phyloP scores from a whole-genome alignment of 2,797 vertebrate species.

The Vespertilio murinus region DNA sequence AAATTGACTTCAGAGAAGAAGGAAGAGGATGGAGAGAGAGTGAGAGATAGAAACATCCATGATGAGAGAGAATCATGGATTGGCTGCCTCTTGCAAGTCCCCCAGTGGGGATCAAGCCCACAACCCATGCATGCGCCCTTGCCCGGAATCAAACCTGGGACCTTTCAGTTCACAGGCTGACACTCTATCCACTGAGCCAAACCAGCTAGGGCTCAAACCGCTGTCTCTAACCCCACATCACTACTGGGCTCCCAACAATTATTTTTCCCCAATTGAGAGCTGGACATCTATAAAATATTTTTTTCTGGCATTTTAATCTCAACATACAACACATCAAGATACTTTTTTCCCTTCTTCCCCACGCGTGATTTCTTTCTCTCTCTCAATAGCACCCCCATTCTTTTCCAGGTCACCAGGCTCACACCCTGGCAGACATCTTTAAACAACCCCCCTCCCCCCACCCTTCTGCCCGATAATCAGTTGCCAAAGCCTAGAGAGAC shows the following conservation, averaged over 20 bases:
- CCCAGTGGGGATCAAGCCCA: too few relatives aligned
- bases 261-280: not conserved
- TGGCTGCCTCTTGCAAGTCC: too few relatives aligned
- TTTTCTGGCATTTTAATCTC: slow-evolving; percentile 2
- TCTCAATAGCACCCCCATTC: not conserved
- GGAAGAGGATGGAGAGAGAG: too few relatives aligned
- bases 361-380: not conserved
- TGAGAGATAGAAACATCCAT: too few relatives aligned
- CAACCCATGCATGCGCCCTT: too few relatives aligned
- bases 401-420: not conserved
- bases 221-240: not conserved
- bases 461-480: not conserved
- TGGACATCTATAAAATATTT: not conserved
- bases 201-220: not conserved
- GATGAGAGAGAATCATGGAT: too few relatives aligned
- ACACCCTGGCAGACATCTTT: not conserved
- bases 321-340: not conserved
- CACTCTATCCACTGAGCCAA: too few relatives aligned
- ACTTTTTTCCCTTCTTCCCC: not conserved
- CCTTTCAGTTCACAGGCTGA: too few relatives aligned
- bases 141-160: too few relatives aligned
- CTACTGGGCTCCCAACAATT: not conserved
- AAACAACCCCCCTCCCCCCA: too few relatives aligned
- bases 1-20: too few relatives aligned
- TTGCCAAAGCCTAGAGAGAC: not conserved